A percentile compares a stretch with the other conserved stretches of the same genome.
Conservation (phyloP, 2,888 invertebrate genomes). For the Hydriomena furcata region DNA sequence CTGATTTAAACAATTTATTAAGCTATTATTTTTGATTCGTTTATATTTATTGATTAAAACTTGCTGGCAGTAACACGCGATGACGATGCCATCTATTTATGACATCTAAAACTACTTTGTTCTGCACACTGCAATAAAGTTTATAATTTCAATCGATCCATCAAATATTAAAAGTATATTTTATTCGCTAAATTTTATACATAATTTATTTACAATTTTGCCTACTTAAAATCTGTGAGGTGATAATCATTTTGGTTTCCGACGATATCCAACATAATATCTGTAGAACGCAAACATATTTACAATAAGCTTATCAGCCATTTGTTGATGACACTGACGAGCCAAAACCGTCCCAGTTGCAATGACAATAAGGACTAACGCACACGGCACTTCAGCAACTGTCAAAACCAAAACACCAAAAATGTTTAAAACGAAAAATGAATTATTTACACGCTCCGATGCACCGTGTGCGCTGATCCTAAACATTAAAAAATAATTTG, state of each 20-base stretch:
- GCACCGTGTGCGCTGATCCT: conserved; percentile 20
- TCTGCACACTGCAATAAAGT: conserved; percentile 1
- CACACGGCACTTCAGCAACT: conserved; percentile 15
- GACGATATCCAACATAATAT: not conserved
- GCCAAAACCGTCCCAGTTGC: conserved; percentile 46
- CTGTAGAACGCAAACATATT: conserved; percentile 9
- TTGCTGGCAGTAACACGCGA: not conserved
- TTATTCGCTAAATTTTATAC: conserved; percentile 2
- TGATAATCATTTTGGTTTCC: conserved; percentile 15
- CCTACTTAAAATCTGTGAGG: conserved; percentile 13
- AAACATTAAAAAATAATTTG: conserved; percentile 10
- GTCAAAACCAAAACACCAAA: conserved; percentile 10
- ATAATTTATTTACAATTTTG: conserved; percentile 21
- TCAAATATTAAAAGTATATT: conserved; percentile 14
- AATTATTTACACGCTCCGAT: conserved; percentile 13
- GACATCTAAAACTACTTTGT: not conserved
- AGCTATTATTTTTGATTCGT: not conserved
- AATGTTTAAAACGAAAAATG: not conserved
- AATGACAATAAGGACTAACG: conserved; percentile 22
- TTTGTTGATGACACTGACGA: conserved; percentile 31
- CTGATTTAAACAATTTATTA: too few relatives aligned
- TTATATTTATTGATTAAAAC: not conserved
- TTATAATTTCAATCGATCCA: not conserved
- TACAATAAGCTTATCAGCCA: conserved; percentile 19
- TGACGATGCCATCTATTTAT: not conserved